Evolutionary conservation across 2,113 vertebrate genomes (phyloP), one percentile per base, ranked within the genome.

Genomic region (Hypocryptadius cinnamomeus): DNA sequence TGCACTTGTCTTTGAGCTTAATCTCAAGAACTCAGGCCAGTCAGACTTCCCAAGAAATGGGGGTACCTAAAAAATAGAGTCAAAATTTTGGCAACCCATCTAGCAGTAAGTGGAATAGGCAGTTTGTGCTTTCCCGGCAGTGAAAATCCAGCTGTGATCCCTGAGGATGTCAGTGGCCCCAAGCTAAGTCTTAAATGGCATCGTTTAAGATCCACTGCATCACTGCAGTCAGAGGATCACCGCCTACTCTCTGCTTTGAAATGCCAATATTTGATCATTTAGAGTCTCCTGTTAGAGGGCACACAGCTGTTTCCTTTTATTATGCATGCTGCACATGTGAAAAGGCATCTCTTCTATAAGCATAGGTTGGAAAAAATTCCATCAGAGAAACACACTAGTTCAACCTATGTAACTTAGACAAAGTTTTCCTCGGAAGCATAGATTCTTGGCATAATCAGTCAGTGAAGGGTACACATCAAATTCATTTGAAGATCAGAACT

Each of bases 91-190:
- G 79, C 82, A 95, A 59, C 35, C 40, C 54, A 40, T 93, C 64
- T 79, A 42, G 51, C 63, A 92, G 37, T 48, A 59, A 91, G 90
- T 70, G 79, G 69, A 83, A 57, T 11, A 80, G 53, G 56, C 39
- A 70, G 77, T 37, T 92, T 90, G 79, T 95, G 94, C 91, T 95
- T 96, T 89, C 91, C 65, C 61, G 88, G 70, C 73, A 81, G 72
- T 94, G 65, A 70, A 96, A 96, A 92, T 87, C 57, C 70, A 85
- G 86, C 83, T 88, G 83, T 81, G 59, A 15, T 51, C 93, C 93
- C 92, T 72, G 73, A 95, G 83, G 69, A 92, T 92, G 93, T 93
- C 97, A 97, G 74, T 61, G 94, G 59, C 77, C 35, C 44, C 65
- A 66, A 37, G 69, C 54, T 65, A 47, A 11, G 20, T 86, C 61